Conservation (phyloP, 2,797 vertebrate species). For the Enteromius radiatus region DNA sequence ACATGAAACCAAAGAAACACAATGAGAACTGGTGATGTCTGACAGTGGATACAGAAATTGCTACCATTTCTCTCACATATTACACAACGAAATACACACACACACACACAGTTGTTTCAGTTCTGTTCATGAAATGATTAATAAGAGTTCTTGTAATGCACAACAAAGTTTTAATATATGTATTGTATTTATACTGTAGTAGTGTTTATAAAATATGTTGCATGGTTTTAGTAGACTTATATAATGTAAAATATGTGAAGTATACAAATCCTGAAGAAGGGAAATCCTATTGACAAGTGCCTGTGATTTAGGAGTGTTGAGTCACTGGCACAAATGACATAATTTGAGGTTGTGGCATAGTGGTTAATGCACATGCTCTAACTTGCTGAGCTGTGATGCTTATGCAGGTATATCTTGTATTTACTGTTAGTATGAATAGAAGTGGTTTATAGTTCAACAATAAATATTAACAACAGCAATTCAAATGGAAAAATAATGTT, state of each 20-base stretch:
- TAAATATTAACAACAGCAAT: background rate
- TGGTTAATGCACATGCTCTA: background rate
- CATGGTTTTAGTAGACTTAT: background rate
- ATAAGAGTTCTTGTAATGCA: background rate
- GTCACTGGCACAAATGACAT: background rate
- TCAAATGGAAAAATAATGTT: background rate
- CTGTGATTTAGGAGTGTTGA: background rate
- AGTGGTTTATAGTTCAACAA: too few species aligned
- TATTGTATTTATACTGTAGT: background rate
- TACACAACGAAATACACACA: constrained; percentile 4
- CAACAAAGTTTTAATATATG: background rate
- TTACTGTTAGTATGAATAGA: background rate
- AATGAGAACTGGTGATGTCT: constrained; percentile 29
- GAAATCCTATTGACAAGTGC: background rate
- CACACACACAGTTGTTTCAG: background rate
- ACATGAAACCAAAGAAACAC: constrained; percentile 47
- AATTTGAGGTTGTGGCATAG: background rate
- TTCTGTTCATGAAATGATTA: constrained; percentile 18
- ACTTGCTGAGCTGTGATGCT: constrained; percentile 16
- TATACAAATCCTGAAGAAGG: background rate
- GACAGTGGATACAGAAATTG: constrained; percentile 35
- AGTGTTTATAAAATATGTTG: background rate
- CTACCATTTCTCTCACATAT: constrained; percentile 48
- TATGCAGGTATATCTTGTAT: background rate
- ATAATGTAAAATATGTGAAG: background rate